phyloP scores from a whole-genome alignment of 2,113 vertebrate genomes.

The Hippolais icterina region DNA sequence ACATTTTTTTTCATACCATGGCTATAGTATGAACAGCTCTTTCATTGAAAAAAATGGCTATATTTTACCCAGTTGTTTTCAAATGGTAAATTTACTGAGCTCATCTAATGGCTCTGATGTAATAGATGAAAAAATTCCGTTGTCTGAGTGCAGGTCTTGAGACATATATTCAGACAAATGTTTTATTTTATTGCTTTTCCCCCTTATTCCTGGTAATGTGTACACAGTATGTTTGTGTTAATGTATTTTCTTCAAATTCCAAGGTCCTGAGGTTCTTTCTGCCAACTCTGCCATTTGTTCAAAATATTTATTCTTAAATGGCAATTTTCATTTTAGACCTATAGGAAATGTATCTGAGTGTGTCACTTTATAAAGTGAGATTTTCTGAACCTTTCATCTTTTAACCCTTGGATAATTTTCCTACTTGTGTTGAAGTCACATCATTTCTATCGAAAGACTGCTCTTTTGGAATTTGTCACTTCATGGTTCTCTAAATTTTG shows the following conservation, averaged over 20 bases:
- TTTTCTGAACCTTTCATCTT: slow-evolving; percentile 38
- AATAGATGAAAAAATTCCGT: slow-evolving; percentile 1
- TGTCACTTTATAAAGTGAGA: not conserved
- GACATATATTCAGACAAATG: slow-evolving; percentile 30
- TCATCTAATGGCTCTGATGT: slow-evolving; percentile 9
- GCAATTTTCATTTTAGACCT: slow-evolving; percentile 35
- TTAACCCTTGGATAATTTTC: slow-evolving; percentile 18
- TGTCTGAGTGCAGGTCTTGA: not conserved
- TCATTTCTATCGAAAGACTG: not conserved
- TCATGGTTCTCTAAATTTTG: slow-evolving; percentile 40
- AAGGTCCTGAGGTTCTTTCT: slow-evolving; percentile 8
- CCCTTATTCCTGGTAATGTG: not conserved
- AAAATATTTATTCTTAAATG: slow-evolving; percentile 26
- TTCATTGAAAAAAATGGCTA: not conserved
- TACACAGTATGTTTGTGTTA: not conserved
- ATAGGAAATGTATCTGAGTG: not conserved
- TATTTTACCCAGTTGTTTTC: slow-evolving; percentile 5
- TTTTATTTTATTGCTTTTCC: slow-evolving; percentile 13
- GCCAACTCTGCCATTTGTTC: slow-evolving; percentile 15
- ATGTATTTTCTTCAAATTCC: not conserved
- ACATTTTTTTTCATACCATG: not conserved
- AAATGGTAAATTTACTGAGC: slow-evolving; percentile 25
- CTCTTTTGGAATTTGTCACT: slow-evolving; percentile 21
- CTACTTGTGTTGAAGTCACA: not conserved
- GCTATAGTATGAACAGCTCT: not conserved